Evolutionary conservation across 1,140 invertebrate genomes (phyloP), one percentile per base, ranked within the genome.

Genomic region (Drosophila rufa): DNA sequence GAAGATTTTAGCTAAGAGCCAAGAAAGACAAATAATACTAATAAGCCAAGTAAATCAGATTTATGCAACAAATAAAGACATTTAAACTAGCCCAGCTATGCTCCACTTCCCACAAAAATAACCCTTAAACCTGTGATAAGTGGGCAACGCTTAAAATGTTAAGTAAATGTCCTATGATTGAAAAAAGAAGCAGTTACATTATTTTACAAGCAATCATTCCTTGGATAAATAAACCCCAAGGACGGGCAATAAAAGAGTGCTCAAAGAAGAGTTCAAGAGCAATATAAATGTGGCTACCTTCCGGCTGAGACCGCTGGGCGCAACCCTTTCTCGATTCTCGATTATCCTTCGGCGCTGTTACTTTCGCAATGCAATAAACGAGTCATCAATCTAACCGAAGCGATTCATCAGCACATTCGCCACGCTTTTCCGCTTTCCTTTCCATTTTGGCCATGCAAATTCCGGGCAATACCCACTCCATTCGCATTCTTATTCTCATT

Each of bases 381-480:
- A 77, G 64, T 78, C 57, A 79, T 79, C 51, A 79, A 69, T 78
- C 65, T 57, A 48, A 47, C 43, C 59, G 36, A 65, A 33, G 43
- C 59, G 38, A 75, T 75, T 77, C 57, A 78, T 78, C 74, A 75
- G 73, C 70, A 64, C 40, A 75, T 65, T 74, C 43, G 46, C 47
- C 22, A 67, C 38, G 61, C 66, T 67, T 66, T 69, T 69, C 61
- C 47, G 30, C 33, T 17, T 50, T 50, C 45, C 47, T 30, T 19
- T 43, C 15, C 15, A n/a, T 12, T 36, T 64, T 50, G 36, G 47
- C 66, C 47, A 69, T 69, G 47, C 47, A 69, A 69, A 69, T 65
- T 65, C 60, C 38, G 11, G 51, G 33, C 19, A 30, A 60, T 36
- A 22, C 46, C 45, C 33, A 17, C 5, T 8, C 30, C 30, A 33